Percentiles rank a stretch among this genome's conserved stretches.
phyloP scores from a whole-genome alignment of 1,140 invertebrate species.

The Patella vulgata region DNA sequence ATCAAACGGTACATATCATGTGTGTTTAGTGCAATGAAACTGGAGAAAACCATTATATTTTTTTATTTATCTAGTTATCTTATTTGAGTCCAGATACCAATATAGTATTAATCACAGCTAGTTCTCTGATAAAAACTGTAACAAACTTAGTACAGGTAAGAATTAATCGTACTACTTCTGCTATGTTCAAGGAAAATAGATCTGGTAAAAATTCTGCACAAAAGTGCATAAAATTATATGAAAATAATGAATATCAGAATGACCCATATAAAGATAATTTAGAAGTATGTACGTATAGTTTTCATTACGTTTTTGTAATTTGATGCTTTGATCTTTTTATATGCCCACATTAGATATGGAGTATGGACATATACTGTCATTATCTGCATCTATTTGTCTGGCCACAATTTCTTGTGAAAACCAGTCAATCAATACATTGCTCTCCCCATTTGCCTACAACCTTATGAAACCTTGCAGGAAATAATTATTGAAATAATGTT shows the following conservation, averaged over 20 bases:
- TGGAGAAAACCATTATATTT: too few relatives aligned
- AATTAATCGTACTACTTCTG: background rate
- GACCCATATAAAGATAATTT: background rate
- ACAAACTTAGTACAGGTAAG: constrained; percentile 75
- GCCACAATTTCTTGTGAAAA: too few relatives aligned
- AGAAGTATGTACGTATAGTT: background rate
- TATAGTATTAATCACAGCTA: constrained; percentile 83
- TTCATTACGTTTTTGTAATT: background rate
- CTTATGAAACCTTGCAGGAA: too few relatives aligned
- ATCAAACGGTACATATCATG: too few relatives aligned
- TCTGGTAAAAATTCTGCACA: background rate
- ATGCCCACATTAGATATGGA: too few relatives aligned
- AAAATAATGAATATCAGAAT: background rate
- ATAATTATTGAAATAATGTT: too few relatives aligned
- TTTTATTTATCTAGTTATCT: too few relatives aligned
- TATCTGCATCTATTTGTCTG: too few relatives aligned
- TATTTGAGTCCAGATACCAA: constrained; percentile 73
- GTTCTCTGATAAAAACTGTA: constrained; percentile 85
- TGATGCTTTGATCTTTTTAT: constrained; percentile 1
- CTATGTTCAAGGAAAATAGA: background rate
- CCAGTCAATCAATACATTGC: too few relatives aligned
- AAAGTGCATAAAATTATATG: background rate
- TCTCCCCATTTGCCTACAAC: too few relatives aligned
- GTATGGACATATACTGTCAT: too few relatives aligned
- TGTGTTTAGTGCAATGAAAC: too few relatives aligned